Evolutionary conservation across 2,113 vertebrate genomes (phyloP).

Genomic region (Corydoras sp.): DNA sequence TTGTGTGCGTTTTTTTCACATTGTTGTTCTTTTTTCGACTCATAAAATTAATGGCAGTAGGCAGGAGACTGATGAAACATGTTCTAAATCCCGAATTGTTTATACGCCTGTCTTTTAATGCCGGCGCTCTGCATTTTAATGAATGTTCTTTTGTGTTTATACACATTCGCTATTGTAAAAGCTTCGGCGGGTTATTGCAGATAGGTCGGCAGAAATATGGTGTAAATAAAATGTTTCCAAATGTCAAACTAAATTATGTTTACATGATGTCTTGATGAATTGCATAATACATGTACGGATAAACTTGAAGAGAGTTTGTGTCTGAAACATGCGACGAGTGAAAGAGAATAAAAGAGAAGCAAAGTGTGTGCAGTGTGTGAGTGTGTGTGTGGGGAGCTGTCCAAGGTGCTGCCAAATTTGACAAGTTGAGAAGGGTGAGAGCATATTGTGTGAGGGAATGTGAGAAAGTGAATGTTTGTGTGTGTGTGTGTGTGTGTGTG

Average conservation of each 20-base stretch:
- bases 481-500: constrained; percentile 17
- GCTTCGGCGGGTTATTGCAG: too few species aligned
- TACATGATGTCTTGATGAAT: too few species aligned
- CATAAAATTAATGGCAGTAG: background rate
- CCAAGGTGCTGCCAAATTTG: constrained; percentile 47
- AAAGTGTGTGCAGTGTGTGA: background rate
- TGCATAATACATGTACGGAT: too few species aligned
- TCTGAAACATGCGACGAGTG: too few species aligned
- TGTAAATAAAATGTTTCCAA: background rate
- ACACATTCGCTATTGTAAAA: background rate
- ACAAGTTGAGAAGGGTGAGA: constrained; percentile 35
- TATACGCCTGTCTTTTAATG: background rate
- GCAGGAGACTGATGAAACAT: background rate
- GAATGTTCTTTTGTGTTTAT: background rate
- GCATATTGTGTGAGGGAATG: constrained; percentile 39
- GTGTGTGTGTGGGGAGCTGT: constrained; percentile 37
- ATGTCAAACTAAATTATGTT: too few species aligned
- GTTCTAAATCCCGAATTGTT: background rate
- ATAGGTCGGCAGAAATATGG: too few species aligned
- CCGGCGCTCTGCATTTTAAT: background rate
- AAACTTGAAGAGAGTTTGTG: too few species aligned
- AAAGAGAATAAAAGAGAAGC: too few species aligned
- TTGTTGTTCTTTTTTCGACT: background rate
- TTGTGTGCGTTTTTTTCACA: background rate
- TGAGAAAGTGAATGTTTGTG: constrained; percentile 26